Base-by-base conservation (phyloP, 2,113 vertebrate genomes). In the Centropus bengalensis region DNA sequence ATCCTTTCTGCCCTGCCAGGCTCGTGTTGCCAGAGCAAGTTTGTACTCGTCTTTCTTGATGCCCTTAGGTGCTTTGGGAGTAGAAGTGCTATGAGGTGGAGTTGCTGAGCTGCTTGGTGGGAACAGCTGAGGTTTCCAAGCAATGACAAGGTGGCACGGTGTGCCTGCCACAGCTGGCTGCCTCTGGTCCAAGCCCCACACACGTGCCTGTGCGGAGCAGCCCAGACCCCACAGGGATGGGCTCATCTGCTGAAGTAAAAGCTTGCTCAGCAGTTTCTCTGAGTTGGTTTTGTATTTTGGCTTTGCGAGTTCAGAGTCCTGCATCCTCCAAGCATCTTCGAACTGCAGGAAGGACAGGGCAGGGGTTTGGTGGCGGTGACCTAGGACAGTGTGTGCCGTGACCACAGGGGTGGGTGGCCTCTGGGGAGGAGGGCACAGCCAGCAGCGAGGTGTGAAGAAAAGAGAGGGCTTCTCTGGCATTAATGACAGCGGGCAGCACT, bases 401-500 rank as follows among this genome's bases (percentile, higher is more conserved):
- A 59, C 27, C 6, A 1, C 2, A 5, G 52, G 1, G 5, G 32
- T 66, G 45, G 69, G 3, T 77, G 79, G 51, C 14, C 91, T 78
- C 64, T 0, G 14, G 87, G 93, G 86, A 95, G 55, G 24, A 80
- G 44, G 69, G 56, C 1, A 1, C 1, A 12, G 82, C 62, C 24
- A 4, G 93, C 94, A 97, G 91, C 0, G 70, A 91, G 96, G 91
- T 96, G 93, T 96, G 96, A 87, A 93, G 96, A 86, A 20, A 6
- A 44, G 85, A 68, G 91, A 67, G 58, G 86, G 38, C 77, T 92
- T 59, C 49, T 11, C 47, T 9, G 0, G 90, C 0, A 4, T 70
- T 87, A 80, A 95, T 91, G 95, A 86, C 96, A 79, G 95, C 14
- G 9, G 94, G 95, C 96, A 62, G 73, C 73, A 7, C 82, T 97